These are phyloP conservation scores for Zaprionus camerounensis DNA, from an alignment of 1,140 invertebrate genomes.

Conservation along the genomic window DNA sequence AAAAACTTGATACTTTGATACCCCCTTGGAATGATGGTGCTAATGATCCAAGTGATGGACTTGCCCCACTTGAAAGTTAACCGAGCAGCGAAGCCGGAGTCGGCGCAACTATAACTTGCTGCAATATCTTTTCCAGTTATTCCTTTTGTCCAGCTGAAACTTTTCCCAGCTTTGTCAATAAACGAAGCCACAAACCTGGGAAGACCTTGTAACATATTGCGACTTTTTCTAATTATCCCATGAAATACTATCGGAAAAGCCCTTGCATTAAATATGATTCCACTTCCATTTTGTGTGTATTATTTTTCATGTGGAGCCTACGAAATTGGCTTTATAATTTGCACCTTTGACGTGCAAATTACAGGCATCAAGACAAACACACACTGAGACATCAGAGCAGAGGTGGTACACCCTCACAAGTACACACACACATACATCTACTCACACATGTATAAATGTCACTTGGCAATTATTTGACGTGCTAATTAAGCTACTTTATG, in stretches of 20 bases:
- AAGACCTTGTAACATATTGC: constrained; percentile 5
- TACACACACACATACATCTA: background rate
- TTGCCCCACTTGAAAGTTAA: constrained; percentile 2
- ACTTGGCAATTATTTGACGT: constrained; percentile 34
- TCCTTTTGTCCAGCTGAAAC: constrained; percentile 18
- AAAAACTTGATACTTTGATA: constrained; percentile 28
- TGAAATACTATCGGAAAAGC: background rate
- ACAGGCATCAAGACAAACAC: constrained; percentile 39
- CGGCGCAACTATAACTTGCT: background rate
- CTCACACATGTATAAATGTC: constrained; percentile 15
- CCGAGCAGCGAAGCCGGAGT: background rate
- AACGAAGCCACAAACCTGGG: constrained; percentile 19
- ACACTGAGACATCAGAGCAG: background rate
- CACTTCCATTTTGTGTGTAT: background rate
- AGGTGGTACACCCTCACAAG: too few relatives aligned
- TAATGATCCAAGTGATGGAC: constrained; percentile 25
- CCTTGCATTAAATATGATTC: background rate
- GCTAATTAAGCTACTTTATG: constrained; percentile 42
- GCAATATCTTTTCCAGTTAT: background rate
- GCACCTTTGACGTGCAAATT: constrained; percentile 63
- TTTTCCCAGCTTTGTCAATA: constrained; percentile 34
- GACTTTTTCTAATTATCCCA: background rate
- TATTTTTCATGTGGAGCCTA: background rate
- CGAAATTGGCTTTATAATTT: constrained; percentile 52
- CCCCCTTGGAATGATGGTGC: constrained; percentile 26